Percentiles rank a stretch among this genome's conserved stretches.
Conservation (phyloP, 2,797 vertebrate genomes). For the Alauda arvensis region DNA sequence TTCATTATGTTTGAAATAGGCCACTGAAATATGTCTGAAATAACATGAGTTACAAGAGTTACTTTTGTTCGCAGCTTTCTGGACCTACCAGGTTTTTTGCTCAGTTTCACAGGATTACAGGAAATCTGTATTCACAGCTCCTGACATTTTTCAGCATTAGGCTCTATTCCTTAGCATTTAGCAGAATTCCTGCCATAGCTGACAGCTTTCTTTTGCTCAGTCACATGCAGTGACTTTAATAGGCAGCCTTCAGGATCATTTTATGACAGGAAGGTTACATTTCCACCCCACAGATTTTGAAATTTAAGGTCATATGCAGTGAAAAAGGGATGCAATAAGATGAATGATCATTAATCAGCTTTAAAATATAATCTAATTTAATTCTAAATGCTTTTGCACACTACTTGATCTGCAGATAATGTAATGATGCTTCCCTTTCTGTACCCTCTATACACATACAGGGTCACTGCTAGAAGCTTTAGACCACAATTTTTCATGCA, state of each 20-base stretch:
- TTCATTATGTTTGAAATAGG: neutral
- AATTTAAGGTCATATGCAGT: neutral
- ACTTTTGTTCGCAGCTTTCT: neutral
- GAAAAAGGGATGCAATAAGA: neutral
- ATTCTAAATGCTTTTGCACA: neutral
- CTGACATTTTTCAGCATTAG: neutral
- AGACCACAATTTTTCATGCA: neutral
- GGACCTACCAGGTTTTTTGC: neutral
- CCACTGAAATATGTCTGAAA: neutral
- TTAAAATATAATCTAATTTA: neutral
- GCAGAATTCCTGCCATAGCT: neutral
- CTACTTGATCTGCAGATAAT: neutral
- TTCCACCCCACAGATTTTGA: neutral
- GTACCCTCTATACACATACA: neutral
- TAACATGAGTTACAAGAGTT: neutral
- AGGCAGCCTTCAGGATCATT: neutral
- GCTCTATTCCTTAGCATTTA: neutral
- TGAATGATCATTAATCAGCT: neutral
- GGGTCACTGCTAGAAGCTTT: neutral
- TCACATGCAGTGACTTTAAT: neutral
- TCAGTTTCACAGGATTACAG: neutral
- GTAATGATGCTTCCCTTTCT: neutral
- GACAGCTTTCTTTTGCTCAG: neutral
- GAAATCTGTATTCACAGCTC: neutral
- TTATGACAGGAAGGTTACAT: neutral